A percentile compares a stretch with the other conserved stretches of the same genome.
Conservation (phyloP, 2,888 invertebrate species). For the Vesta saturnalis region DNA sequence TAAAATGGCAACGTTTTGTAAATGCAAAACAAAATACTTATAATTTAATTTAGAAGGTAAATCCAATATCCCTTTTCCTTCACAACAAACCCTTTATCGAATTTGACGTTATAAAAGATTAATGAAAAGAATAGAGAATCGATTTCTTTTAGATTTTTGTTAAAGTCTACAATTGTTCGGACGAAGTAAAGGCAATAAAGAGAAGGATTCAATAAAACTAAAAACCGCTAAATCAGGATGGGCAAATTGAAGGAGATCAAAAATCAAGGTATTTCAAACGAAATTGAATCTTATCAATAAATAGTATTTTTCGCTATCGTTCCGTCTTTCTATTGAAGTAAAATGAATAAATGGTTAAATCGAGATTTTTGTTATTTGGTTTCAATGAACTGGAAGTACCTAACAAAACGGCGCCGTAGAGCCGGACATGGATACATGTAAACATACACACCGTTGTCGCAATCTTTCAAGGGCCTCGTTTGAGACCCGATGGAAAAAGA, state of each 20-base stretch:
- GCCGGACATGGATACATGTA: slow-evolving; percentile 30
- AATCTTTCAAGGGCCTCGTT: slow-evolving; percentile 55
- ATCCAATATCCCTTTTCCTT: too few species aligned
- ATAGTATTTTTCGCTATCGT: not conserved
- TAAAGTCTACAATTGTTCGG: not conserved
- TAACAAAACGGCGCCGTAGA: slow-evolving; percentile 31
- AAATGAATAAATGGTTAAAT: slow-evolving; percentile 15
- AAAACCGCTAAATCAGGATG: too few species aligned
- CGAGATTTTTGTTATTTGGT: slow-evolving; percentile 18
- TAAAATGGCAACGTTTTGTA: too few species aligned
- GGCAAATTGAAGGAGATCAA: too few species aligned
- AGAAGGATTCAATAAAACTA: too few species aligned
- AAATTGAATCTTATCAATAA: not conserved
- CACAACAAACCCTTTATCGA: not conserved
- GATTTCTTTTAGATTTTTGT: not conserved
- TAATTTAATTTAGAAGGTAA: too few species aligned
- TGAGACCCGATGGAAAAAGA: slow-evolving; percentile 54
- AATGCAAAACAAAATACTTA: too few species aligned
- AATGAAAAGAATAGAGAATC: slow-evolving; percentile 4
- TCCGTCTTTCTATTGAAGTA: not conserved
- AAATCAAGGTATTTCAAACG: too few species aligned
- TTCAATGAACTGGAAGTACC: slow-evolving; percentile 26
- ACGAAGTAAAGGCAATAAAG: not conserved
- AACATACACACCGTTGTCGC: slow-evolving; percentile 42
- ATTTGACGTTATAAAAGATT: slow-evolving; percentile 10